Evolutionary conservation across 2,113 vertebrate genomes (phyloP), one percentile per base, ranked within the genome.

Genomic region (Macrotus californicus): DNA sequence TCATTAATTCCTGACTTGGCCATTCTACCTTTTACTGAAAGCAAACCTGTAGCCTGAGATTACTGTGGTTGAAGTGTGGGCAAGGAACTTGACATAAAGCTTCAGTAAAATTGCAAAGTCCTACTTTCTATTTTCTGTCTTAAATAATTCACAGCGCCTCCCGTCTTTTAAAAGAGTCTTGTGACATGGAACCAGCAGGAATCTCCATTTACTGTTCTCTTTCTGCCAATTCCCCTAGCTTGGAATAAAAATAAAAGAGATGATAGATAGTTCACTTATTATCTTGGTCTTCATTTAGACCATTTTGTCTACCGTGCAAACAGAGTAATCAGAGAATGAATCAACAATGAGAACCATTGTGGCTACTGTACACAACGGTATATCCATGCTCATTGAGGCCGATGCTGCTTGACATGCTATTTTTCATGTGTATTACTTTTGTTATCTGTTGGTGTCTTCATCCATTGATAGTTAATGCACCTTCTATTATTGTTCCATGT

Each of bases 401-500:
- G 96, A 96, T 29, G 2, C 95, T 50, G 96, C 89, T 92, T 88
- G 97, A 66, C 94, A 97, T 59, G 89, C 59, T 48, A 96, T 97
- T 97, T 97, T 97, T 97, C 80, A 75, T 67, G 15, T 92, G 86
- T 41, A 59, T 96, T 97, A 97, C 83, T 61, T 96, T 94, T 94
- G 87, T 72, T 81, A 86, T 97, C 81, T 93, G 31, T 92, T 95
- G 91, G 43, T 90, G 87, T 36, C 50, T 72, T 79, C 24, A 0
- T 94, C 94, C 93, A 36, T 80, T 81, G 93, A 91, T 67, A 94
- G 87, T 79, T 85, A 46, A 87, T 87, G 90, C 50, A 41, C 89
- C 94, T 96, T 89, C 84, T 88, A 31, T 93, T 98, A 94, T 87
- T 92, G 87, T 97, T 72, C 22, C 75, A 31, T 89, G 48, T 43